Evolutionary conservation across 2,113 vertebrate genomes (phyloP).

Genomic region (Otocyon megalotis): DNA sequence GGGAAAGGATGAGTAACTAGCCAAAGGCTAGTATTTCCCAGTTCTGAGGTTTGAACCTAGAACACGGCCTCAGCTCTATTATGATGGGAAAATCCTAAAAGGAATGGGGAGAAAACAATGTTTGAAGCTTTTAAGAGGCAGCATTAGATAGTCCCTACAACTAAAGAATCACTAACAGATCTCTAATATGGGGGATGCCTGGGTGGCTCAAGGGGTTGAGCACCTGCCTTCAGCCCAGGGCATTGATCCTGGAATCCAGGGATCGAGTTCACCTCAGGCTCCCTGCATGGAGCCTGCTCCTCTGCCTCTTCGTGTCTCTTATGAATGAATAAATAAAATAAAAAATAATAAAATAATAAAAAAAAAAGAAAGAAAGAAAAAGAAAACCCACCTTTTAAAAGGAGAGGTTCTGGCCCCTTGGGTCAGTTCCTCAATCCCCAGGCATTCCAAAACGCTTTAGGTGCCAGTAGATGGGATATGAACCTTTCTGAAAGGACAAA

Average conservation of each 20-base stretch:
- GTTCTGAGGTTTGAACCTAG: background rate
- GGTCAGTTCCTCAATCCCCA: background rate
- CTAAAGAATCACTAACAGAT: background rate
- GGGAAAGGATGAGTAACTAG: background rate
- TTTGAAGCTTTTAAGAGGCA: background rate
- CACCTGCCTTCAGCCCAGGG: no score
- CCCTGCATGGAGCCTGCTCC: no score
- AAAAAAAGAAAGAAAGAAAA: no score
- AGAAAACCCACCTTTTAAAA: no score
- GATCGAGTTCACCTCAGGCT: no score
- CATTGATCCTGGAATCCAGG: no score
- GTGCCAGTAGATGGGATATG: no score
- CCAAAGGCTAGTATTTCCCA: background rate
- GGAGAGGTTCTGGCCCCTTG: background rate
- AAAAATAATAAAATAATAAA: no score
- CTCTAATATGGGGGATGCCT: background rate
- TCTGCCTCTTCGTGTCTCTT: no score
- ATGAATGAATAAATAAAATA: no score
- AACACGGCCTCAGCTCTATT: background rate
- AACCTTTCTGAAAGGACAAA: background rate
- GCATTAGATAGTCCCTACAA: background rate
- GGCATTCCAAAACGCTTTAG: background rate
- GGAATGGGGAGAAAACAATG: background rate
- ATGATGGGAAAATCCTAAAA: background rate
- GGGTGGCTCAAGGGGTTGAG: no score